These are phyloP conservation scores for Hylyphantes graminicola DNA, from an alignment of 1,140 invertebrate genomes.

Conservation along the genomic window DNA sequence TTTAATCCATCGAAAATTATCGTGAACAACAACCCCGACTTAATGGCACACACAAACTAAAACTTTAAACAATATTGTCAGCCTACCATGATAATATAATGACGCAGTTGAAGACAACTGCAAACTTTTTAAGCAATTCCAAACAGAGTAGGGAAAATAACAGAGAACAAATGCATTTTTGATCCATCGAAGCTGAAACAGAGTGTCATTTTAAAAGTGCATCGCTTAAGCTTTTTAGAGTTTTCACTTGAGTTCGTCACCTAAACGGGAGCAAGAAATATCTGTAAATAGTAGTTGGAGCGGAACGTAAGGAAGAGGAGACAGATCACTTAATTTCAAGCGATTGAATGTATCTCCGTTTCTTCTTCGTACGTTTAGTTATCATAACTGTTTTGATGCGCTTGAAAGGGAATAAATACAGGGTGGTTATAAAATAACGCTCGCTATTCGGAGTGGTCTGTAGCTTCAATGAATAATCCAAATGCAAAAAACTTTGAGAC, in stretches of 20 bases:
- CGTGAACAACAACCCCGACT: too few relatives aligned
- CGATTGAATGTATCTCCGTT: not conserved
- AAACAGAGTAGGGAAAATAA: not conserved
- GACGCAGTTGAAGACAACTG: not conserved
- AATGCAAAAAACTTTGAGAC: too few relatives aligned
- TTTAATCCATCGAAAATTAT: too few relatives aligned
- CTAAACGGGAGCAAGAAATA: not conserved
- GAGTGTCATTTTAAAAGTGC: slow-evolving; percentile 23
- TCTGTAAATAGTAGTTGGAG: slow-evolving; percentile 16
- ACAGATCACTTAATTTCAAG: slow-evolving; percentile 6
- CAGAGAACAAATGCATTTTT: slow-evolving; percentile 18
- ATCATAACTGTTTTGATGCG: too few relatives aligned
- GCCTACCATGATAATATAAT: too few relatives aligned
- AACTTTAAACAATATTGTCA: too few relatives aligned
- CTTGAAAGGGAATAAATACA: too few relatives aligned
- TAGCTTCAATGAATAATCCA: too few relatives aligned
- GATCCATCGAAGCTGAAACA: slow-evolving; percentile 26
- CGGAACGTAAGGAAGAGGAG: not conserved
- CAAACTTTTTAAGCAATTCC: not conserved
- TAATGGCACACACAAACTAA: too few relatives aligned
- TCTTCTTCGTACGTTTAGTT: too few relatives aligned
- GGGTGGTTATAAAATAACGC: too few relatives aligned
- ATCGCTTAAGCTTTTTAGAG: slow-evolving; percentile 23
- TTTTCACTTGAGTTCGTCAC: slow-evolving; percentile 16
- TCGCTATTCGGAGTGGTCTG: too few relatives aligned